Percentiles rank a stretch among this genome's conserved stretches.
These are phyloP conservation scores for Scomber japonicus DNA, from an alignment of 2,113 vertebrate genomes.

Conservation along the genomic window DNA sequence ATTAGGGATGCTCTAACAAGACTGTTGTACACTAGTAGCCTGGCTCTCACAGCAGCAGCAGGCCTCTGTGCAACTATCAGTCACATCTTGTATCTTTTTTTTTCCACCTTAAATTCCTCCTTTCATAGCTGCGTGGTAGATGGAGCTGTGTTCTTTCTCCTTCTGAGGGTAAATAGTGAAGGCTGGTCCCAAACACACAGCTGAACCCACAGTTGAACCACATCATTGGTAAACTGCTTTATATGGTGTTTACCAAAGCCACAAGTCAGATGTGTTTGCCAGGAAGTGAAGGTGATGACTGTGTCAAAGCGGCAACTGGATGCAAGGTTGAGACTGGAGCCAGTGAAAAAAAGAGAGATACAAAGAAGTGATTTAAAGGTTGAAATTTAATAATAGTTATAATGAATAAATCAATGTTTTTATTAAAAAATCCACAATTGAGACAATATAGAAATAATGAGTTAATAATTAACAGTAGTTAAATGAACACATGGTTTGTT, in stretches of 20 bases:
- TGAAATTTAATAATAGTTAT: not conserved
- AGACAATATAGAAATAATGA: too few species aligned
- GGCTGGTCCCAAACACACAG: slow-evolving; percentile 4
- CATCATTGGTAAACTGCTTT: slow-evolving; percentile 9
- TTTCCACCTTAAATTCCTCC: too few species aligned
- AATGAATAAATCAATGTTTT: too few species aligned
- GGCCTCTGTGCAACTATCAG: too few species aligned
- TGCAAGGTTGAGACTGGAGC: too few species aligned
- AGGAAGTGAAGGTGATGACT: slow-evolving; percentile 42
- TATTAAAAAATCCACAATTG: too few species aligned
- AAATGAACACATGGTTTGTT: too few species aligned
- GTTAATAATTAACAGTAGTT: too few species aligned
- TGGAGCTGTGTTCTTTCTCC: not conserved
- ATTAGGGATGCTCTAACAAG: slow-evolving; percentile 3
- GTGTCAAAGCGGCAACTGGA: too few species aligned
- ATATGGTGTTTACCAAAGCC: slow-evolving; percentile 47
- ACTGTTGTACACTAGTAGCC: too few species aligned
- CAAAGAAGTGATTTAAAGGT: not conserved
- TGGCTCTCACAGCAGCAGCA: not conserved
- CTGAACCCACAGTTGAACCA: slow-evolving; percentile 39
- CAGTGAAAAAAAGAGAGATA: not conserved
- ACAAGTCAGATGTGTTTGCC: slow-evolving; percentile 28
- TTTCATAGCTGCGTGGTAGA: not conserved
- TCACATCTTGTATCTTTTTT: not conserved
- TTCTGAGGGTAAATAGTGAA: slow-evolving; percentile 9